Conservation (phyloP, 2,797 vertebrate genomes). For the Lutjanus argentimaculatus region DNA sequence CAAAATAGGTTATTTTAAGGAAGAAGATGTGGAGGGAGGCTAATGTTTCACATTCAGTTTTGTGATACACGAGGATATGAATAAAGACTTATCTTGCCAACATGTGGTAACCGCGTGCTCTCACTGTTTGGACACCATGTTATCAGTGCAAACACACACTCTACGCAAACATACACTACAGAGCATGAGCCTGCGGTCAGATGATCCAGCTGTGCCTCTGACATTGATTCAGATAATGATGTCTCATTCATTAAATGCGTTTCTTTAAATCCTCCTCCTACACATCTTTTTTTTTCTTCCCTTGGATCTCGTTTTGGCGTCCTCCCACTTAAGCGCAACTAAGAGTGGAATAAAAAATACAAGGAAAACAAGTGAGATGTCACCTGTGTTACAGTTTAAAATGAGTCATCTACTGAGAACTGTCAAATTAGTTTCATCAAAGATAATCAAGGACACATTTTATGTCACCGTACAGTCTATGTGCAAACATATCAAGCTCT, state of each 20-base stretch:
- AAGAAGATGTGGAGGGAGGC: not conserved
- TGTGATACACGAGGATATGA: not conserved
- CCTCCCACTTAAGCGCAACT: not conserved
- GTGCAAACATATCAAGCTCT: not conserved
- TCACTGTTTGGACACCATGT: slow-evolving; percentile 14
- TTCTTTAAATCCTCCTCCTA: slow-evolving; percentile 24
- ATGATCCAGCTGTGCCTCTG: slow-evolving; percentile 32
- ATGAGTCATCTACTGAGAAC: slow-evolving; percentile 1
- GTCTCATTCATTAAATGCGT: slow-evolving; percentile 26
- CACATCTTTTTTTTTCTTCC: not conserved
- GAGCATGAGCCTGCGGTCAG: slow-evolving; percentile 10
- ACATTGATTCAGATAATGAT: slow-evolving; percentile 24
- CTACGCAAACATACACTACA: not conserved
- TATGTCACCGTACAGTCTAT: not conserved
- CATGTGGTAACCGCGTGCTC: not conserved
- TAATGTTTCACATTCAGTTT: not conserved
- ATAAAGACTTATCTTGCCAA: not conserved
- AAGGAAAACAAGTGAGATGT: slow-evolving; percentile 8
- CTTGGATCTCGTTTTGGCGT: not conserved
- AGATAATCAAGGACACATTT: not conserved
- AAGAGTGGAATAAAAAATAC: not conserved
- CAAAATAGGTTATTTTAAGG: not conserved
- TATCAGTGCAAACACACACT: slow-evolving; percentile 14
- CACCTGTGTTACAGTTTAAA: not conserved
- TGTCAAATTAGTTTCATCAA: slow-evolving; percentile 16